Conservation (phyloP, 2,797 vertebrate species). For the Gadopsis bispinosus region DNA sequence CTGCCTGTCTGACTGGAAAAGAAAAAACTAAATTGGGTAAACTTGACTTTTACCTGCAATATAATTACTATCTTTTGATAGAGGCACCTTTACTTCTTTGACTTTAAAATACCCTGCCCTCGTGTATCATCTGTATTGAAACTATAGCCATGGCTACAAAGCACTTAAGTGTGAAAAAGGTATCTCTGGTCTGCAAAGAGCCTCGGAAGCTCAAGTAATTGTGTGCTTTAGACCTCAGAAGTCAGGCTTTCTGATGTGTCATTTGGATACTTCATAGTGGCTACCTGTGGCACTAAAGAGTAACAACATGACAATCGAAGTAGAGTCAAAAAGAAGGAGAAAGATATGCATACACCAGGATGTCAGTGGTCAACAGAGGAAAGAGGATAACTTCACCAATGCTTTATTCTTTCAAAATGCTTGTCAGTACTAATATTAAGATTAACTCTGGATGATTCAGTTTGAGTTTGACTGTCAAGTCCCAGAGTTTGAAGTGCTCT, state of each 20-base stretch:
- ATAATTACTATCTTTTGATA: slow-evolving; percentile 52
- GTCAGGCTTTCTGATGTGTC: slow-evolving; percentile 20
- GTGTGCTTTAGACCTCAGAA: slow-evolving; percentile 25
- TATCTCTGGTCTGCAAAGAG: slow-evolving; percentile 26
- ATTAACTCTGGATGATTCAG: slow-evolving; percentile 28
- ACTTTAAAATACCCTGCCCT: slow-evolving; percentile 40
- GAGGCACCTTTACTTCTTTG: slow-evolving; percentile 50
- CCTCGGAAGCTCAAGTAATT: slow-evolving; percentile 42
- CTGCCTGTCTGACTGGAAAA: neutral
- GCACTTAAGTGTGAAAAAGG: slow-evolving; percentile 46
- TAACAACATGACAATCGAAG: slow-evolving; percentile 26
- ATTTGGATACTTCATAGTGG: slow-evolving; percentile 33
- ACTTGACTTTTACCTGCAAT: slow-evolving; percentile 44
- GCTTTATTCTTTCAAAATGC: slow-evolving; percentile 29
- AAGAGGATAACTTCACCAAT: neutral
- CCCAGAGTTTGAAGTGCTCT: slow-evolving; percentile 26
- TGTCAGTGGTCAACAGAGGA: slow-evolving; percentile 7
- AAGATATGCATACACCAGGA: neutral
- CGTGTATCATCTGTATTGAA: slow-evolving; percentile 49
- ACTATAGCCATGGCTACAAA: slow-evolving; percentile 61
- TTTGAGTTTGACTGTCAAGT: slow-evolving; percentile 32
- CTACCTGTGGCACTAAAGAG: neutral
- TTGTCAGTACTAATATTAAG: slow-evolving; percentile 19
- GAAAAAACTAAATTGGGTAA: slow-evolving; percentile 8
- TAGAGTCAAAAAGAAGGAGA: slow-evolving; percentile 4